Percentiles rank a stretch among this genome's conserved stretches.
These are phyloP conservation scores for Pseudorhiza aurosa DNA, from an alignment of 30 jellyfish, hydroid and myxozoan species.

Conservation along the genomic window DNA sequence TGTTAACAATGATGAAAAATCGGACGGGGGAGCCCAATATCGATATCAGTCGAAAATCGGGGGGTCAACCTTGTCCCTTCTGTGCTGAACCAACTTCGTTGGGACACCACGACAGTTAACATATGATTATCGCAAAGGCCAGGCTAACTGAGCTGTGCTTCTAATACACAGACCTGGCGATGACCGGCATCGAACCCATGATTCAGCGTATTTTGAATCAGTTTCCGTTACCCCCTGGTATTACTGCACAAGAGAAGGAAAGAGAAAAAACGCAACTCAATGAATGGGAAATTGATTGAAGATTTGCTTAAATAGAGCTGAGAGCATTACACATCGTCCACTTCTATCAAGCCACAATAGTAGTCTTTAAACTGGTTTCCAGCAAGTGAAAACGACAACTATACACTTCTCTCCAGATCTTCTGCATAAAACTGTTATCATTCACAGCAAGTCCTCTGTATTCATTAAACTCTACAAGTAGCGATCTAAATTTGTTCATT, in stretches of 20 bases:
- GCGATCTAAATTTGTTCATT: conserved; percentile 14
- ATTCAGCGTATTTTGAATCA: no score
- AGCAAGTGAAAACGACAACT: conserved; percentile 58
- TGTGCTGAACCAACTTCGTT: no score
- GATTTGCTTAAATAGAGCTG: conserved; percentile 70
- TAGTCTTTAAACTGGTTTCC: conserved; percentile 57
- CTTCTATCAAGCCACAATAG: background rate
- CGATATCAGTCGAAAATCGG: no score
- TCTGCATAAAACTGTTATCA: conserved; percentile 52
- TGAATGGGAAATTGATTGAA: conserved; percentile 26
- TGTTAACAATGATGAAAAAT: no score
- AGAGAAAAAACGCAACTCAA: conserved; percentile 8
- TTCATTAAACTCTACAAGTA: conserved; percentile 10
- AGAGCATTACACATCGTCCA: conserved; percentile 51
- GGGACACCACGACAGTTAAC: no score
- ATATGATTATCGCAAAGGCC: no score
- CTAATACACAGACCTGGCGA: no score
- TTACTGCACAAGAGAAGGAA: background rate
- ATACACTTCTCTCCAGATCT: conserved; percentile 15
- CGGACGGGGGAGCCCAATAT: no score
- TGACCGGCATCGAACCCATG: no score
- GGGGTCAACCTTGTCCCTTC: no score
- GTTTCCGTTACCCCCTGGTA: no score
- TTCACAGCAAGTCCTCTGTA: conserved; percentile 8
- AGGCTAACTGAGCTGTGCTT: no score